A percentile compares a stretch with the other conserved stretches of the same genome.
These are phyloP conservation scores for Anadara kagoshimensis DNA, from an alignment of 1,140 invertebrate species.

Conservation along the genomic window DNA sequence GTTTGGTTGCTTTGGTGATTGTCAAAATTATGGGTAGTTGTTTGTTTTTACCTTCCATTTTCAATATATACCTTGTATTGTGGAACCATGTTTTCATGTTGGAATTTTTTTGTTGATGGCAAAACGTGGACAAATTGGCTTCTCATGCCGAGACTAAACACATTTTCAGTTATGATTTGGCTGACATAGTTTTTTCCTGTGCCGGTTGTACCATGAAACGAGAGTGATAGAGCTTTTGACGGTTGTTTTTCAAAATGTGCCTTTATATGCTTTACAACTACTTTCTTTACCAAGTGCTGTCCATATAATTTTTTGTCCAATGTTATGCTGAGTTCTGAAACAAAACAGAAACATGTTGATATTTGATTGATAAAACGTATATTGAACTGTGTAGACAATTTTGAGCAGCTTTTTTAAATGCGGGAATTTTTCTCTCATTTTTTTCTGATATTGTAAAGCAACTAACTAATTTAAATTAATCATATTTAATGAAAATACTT, in stretches of 20 bases:
- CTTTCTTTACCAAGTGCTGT: conserved; percentile 55
- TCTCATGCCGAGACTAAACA: conserved; percentile 83
- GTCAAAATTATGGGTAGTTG: too few species aligned
- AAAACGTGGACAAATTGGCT: conserved; percentile 89
- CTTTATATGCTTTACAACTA: conserved; percentile 49
- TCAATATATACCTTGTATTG: conserved; percentile 71
- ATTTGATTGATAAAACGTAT: too few species aligned
- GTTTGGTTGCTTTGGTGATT: not conserved
- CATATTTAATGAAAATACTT: too few species aligned
- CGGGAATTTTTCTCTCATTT: too few species aligned
- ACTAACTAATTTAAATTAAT: too few species aligned
- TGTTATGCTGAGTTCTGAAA: too few species aligned
- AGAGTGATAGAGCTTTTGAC: conserved; percentile 67
- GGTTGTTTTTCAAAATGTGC: conserved; percentile 48
- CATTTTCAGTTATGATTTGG: conserved; percentile 83
- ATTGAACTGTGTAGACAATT: too few species aligned
- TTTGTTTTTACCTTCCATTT: too few species aligned
- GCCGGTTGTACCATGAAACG: conserved; percentile 72
- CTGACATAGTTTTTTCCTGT: conserved; percentile 80
- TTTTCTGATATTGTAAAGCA: too few species aligned
- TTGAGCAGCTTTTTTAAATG: too few species aligned
- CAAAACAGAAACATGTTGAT: too few species aligned
- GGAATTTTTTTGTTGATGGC: conserved; percentile 87
- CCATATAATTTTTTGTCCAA: conserved; percentile 48
- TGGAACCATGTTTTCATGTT: conserved; percentile 72